Base-by-base conservation (phyloP, 2,888 invertebrate genomes). In the Aphrophora alni region DNA sequence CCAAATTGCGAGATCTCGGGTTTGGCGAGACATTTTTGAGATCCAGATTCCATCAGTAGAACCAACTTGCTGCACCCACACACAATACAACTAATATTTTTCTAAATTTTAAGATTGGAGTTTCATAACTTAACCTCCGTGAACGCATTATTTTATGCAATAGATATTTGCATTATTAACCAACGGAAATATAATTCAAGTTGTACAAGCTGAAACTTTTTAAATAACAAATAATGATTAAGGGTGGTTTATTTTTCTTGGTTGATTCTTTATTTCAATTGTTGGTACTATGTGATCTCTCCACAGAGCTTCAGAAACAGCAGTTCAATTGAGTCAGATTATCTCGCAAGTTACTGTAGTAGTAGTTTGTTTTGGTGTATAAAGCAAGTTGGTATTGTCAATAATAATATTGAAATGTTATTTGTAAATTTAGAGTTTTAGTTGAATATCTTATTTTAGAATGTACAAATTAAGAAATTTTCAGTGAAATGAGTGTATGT, bases 1-100 rank as follows among this genome's bases (percentile, higher is more conserved):
- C 87, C 86, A 86, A 86, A 87, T 86, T 87, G 87, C 87, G 87
- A 85, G 82, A 84, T 84, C 84, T 83, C 83, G 84, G 83, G 83
- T 83, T 84, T 83, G 80, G 83, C 83, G 83, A 84, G 83, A 84
- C 83, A 84, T 84, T 84, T 83, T 84, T 84, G 80, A 81, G 82
- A 84, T 81, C 81, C 82, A 83, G 83, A 81, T 83, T 82, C 82
- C 81, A 80, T 82, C 84, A 84, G 81, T 77, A 51, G 70, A 27
- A 72, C 81, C 82, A 83, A 74, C 75, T 38, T 44, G 38, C 14
- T 80, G 69, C 71, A 68, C 75, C 80, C 73, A 73, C 73, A 38
- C 38, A 28, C 26, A 3, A 72, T 12, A 21, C 21, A 24, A 10
- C 24, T 33, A 33, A 33, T 33, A 33, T 33, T 5, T 27, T 72